phyloP scores from a whole-genome alignment of 2,113 vertebrate species.

The Jaculus jaculus region DNA sequence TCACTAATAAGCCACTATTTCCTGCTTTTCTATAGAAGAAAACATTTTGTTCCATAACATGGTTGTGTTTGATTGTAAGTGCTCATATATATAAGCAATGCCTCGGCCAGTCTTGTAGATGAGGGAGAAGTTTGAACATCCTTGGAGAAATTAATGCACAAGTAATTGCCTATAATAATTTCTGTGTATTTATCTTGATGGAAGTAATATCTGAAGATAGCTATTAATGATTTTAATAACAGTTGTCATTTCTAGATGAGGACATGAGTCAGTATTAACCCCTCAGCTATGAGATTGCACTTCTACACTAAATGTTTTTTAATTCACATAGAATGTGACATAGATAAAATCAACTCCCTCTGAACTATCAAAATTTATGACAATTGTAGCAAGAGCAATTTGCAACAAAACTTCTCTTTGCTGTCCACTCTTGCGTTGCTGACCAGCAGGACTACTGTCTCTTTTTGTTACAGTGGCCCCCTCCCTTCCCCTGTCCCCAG shows the following conservation, averaged over 20 bases:
- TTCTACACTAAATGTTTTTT: not conserved
- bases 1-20: not conserved
- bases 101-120: not conserved
- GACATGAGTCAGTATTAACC: not conserved
- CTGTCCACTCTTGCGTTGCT: not conserved
- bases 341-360: not conserved
- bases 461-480: not conserved
- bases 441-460: not conserved
- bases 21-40: not conserved
- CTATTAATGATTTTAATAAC: conserved; percentile 18
- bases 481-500: not conserved
- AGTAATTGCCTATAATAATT: not conserved
- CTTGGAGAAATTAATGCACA: not conserved
- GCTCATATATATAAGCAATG: not conserved
- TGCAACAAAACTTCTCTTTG: not conserved
- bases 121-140: not conserved
- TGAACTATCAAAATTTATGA: not conserved
- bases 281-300: not conserved
- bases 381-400: not conserved
- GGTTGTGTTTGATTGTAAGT: not conserved
- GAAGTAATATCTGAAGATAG: not conserved
- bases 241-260: conserved; percentile 20
- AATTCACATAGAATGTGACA: not conserved
- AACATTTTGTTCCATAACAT: not conserved
- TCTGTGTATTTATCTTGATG: not conserved